Percentiles rank a stretch among this genome's conserved stretches.
phyloP scores from a whole-genome alignment of 2,888 invertebrate genomes.

The Leptinotarsa juncta region DNA sequence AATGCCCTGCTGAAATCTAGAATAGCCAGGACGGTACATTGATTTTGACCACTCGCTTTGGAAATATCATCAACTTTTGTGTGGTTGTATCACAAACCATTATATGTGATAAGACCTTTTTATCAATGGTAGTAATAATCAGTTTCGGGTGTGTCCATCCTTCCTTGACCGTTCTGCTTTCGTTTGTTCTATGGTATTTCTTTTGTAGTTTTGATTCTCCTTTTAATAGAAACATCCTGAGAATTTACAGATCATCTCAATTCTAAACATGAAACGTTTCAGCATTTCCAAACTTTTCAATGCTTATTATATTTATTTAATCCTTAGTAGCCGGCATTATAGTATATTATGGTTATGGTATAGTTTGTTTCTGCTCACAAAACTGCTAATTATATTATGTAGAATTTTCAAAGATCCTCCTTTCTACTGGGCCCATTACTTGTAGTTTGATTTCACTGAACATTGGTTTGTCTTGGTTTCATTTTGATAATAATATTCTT shows the following conservation, averaged over 20 bases:
- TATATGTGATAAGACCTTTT: slow-evolving; percentile 18
- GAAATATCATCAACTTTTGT: background rate
- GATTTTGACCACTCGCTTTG: no score
- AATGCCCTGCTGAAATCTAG: no score
- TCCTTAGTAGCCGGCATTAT: background rate
- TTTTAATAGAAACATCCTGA: background rate
- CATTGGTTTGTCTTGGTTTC: no score
- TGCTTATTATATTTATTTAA: background rate
- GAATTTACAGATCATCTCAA: background rate
- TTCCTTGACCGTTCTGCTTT: background rate
- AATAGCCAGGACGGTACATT: no score
- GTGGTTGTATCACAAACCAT: slow-evolving; percentile 14
- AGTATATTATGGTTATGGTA: background rate
- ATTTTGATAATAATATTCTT: no score
- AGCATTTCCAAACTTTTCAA: slow-evolving; percentile 13
- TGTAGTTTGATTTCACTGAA: background rate
- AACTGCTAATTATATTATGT: no score
- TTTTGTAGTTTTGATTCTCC: slow-evolving; percentile 4
- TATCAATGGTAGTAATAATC: slow-evolving; percentile 15
- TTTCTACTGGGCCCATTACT: background rate
- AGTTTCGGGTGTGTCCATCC: slow-evolving; percentile 13
- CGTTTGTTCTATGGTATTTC: background rate
- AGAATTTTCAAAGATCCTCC: no score
- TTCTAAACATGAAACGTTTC: slow-evolving; percentile 13
- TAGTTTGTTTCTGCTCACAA: background rate